phyloP scores from a whole-genome alignment of 2,888 invertebrate species.

The Nomada fucata region DNA sequence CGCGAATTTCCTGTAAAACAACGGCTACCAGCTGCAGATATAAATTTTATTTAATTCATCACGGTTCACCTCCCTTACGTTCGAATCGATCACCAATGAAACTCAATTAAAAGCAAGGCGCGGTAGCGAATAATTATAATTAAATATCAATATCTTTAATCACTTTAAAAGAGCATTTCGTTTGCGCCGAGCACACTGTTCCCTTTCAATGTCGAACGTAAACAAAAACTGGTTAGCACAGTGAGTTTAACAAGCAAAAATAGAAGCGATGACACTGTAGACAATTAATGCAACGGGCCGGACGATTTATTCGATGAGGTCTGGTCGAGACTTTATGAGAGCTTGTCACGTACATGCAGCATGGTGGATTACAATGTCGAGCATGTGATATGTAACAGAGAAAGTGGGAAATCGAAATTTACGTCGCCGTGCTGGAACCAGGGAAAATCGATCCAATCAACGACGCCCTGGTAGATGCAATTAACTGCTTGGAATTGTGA shows the following conservation, averaged over 20 bases:
- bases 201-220: too few species aligned
- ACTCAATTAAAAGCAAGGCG: too few species aligned
- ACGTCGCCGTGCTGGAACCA: background rate
- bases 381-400: conserved; percentile 30
- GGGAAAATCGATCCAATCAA: conserved; percentile 10
- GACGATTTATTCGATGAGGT: conserved; percentile 33
- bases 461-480: background rate
- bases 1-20: too few species aligned
- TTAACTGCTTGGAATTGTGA: conserved; percentile 8
- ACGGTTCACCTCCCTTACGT: too few species aligned
- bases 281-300: conserved; percentile 14
- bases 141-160: too few species aligned
- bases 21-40: too few species aligned
- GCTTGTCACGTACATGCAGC: conserved; percentile 37
- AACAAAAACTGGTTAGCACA: too few species aligned
- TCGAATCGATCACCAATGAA: too few species aligned
- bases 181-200: too few species aligned
- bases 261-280: conserved; percentile 6
- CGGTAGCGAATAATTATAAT: too few species aligned
- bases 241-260: background rate
- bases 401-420: conserved; percentile 43
- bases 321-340: conserved; percentile 26
- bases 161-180: too few species aligned
- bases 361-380: conserved; percentile 32
- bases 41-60: too few species aligned